phyloP scores from a whole-genome alignment of 2,888 invertebrate species.

The Cataglyphis rosenhaueri region DNA sequence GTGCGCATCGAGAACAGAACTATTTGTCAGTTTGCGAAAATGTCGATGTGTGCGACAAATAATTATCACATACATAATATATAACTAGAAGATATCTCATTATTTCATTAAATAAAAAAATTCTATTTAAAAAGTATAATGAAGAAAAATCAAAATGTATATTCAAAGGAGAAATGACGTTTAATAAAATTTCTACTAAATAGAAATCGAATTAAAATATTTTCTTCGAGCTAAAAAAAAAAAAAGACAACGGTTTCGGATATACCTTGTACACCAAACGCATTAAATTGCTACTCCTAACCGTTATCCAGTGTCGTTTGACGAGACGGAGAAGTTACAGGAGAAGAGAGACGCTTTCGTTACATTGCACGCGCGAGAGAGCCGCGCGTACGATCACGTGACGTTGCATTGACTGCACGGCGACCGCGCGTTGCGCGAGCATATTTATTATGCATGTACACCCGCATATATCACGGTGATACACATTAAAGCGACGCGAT shows the following conservation, averaged over 20 bases:
- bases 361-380: conserved; percentile 37
- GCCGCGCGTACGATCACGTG: conserved; percentile 54
- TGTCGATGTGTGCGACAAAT: not conserved
- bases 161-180: not conserved
- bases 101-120: not conserved
- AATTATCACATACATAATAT: not conserved
- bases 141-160: not conserved
- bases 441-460: conserved; percentile 57
- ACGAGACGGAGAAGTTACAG: not conserved
- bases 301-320: conserved; percentile 41
- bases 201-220: not conserved
- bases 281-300: conserved; percentile 30
- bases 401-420: conserved; percentile 45
- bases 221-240: not conserved
- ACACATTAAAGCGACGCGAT: conserved; percentile 58
- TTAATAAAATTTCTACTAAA: conserved; percentile 6
- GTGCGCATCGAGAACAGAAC: not conserved
- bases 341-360: conserved; percentile 17
- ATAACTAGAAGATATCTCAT: not conserved
- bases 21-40: not conserved
- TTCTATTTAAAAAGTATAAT: not conserved
- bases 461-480: conserved; percentile 58
- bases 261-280: not conserved
- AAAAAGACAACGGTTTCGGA: not conserved
- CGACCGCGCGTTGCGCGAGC: conserved; percentile 46